Percentiles rank a stretch among this genome's conserved stretches.
phyloP scores from a whole-genome alignment of 2,888 invertebrate genomes.

The Lochmaea capreae region DNA sequence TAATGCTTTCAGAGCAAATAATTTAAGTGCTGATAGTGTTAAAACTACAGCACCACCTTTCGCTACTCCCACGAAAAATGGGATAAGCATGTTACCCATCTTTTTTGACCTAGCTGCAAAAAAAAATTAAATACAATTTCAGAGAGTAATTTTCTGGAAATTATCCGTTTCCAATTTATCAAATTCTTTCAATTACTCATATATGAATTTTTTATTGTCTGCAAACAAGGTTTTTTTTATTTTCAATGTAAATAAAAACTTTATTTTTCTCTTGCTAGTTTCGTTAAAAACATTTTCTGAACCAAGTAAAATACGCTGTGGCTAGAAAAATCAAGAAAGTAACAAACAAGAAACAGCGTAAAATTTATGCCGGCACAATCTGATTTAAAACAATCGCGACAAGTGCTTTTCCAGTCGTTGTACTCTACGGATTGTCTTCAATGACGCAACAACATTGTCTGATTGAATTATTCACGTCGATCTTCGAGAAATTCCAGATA shows the following conservation, averaged over 20 bases:
- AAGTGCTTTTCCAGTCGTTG: constrained; percentile 11
- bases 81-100: constrained; percentile 71
- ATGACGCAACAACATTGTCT: not conserved
- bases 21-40: constrained; percentile 66
- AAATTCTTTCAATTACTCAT: no score
- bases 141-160: no score
- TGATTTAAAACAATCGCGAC: not conserved
- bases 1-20: constrained; percentile 73
- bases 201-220: no score
- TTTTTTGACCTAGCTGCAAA: constrained; percentile 70
- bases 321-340: not conserved
- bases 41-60: constrained; percentile 75
- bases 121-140: constrained; percentile 5
- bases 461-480: not conserved
- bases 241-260: not conserved
- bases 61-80: constrained; percentile 74
- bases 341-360: not conserved
- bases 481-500: not conserved
- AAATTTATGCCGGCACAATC: not conserved
- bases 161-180: no score
- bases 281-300: not conserved
- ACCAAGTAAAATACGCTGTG: not conserved
- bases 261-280: not conserved
- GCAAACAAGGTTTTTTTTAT: no score
- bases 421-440: not conserved